Base-by-base conservation (phyloP, 2,113 vertebrate genomes). In the Gavia stellata region DNA sequence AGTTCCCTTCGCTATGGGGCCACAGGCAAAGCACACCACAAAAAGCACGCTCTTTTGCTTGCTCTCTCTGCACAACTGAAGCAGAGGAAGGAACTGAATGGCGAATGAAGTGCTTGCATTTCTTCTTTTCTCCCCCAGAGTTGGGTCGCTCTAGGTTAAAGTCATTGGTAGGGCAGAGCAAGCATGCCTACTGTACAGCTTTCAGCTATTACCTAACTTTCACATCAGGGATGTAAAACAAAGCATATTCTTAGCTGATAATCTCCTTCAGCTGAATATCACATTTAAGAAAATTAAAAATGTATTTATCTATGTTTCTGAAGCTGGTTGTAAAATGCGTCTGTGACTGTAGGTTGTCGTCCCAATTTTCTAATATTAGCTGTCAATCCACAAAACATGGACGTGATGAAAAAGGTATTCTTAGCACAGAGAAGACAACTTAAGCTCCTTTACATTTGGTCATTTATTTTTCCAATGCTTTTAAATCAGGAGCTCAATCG, bases 261-360 rank as follows among this genome's bases (percentile, higher is more conserved):
- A 87, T 66, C 53, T 92, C 77, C 68, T 38, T n/a, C 56, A 92
- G 88, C 65, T 89, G 56, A 81, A n/a, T 50, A 94, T 72, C 77
- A 81, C 38, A 40, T 49, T 34, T 67, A 81, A 82, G 66, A 87
- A 91, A 96, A 91, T 19, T 33, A 79, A 95, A 96, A 77, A 92
- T 11, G n/a, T 24, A 14, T 66, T 93, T 66, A 77, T 26, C 33
- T 44, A 25, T 7, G 23, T 80, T 94, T 85, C 71, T 84, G 77
- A 77, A 59, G 73, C n/a, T 73, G 52, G 16, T 8, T 66, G 53
- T 88, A 87, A 90, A 85, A 77, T 38, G 36, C 55, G 31, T n/a
- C 59, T 62, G 53, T 65, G 73, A 63, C 66, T 75, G 65, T 13
- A 70, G 49, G 58, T 9, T 79, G 78, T 62, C 7, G 9, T 42